These are phyloP conservation scores for Fundulus diaphanus DNA, from an alignment of 2,797 vertebrate genomes.

Conservation along the genomic window DNA sequence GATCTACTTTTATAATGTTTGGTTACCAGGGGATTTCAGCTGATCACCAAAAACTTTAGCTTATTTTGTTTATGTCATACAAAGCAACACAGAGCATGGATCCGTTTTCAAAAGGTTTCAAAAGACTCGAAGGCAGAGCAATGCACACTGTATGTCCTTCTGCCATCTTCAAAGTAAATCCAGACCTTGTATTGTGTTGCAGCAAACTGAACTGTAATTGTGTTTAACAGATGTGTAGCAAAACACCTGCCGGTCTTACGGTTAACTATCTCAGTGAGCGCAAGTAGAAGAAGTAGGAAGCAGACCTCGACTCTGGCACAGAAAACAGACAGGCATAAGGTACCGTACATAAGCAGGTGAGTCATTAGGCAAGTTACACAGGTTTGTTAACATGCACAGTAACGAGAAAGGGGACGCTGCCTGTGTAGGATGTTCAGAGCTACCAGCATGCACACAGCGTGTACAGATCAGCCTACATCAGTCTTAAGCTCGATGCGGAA, in stretches of 20 bases:
- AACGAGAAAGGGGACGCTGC: conserved; percentile 53
- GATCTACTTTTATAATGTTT: not conserved
- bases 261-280: conserved; percentile 29
- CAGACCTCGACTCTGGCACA: conserved; percentile 65
- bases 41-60: conserved; percentile 5
- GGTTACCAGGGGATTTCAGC: conserved; percentile 6
- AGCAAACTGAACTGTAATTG: not conserved
- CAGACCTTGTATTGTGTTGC: conserved; percentile 1
- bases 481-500: conserved; percentile 56
- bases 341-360: conserved; percentile 54
- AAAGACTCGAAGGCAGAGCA: conserved; percentile 18
- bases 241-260: no score
- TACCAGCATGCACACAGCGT: conserved; percentile 80
- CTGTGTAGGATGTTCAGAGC: conserved; percentile 37
- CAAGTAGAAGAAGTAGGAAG: conserved; percentile 53
- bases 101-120: not conserved
- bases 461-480: conserved; percentile 63
- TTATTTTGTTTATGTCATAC: conserved; percentile 2
- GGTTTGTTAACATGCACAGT: conserved; percentile 69
- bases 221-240: not conserved
- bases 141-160: conserved; percentile 32
- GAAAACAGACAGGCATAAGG: conserved; percentile 56
- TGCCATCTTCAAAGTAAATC: conserved; percentile 13
- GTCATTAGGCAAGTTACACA: conserved; percentile 39
- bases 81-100: not conserved